Evolutionary conservation across 2,888 invertebrate species (phyloP).

Genomic region (Nemurella pictetii): DNA sequence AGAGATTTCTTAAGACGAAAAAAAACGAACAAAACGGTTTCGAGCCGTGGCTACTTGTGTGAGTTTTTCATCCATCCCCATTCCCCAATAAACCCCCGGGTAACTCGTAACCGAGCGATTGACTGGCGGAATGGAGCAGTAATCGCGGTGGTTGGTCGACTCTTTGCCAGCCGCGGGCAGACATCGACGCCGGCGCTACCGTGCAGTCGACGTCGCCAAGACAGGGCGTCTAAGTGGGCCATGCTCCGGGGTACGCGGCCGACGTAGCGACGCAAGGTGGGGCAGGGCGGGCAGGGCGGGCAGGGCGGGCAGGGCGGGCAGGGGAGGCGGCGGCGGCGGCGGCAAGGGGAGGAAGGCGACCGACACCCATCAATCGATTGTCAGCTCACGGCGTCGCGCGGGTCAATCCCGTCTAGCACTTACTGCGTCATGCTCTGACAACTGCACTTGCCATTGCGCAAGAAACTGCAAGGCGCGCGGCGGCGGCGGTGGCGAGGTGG

Average conservation of each 20-base stretch:
- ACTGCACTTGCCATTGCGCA: constrained; percentile 38
- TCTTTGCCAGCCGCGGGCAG: too few relatives aligned
- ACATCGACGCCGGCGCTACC: neutral
- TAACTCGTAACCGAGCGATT: neutral
- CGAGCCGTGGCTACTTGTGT: neutral
- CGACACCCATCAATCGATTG: constrained; percentile 57
- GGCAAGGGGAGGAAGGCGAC: constrained; percentile 40
- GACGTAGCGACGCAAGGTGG: constrained; percentile 14
- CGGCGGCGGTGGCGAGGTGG: neutral
- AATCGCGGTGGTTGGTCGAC: neutral
- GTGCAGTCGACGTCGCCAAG: neutral
- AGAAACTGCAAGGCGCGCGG: constrained; percentile 34
- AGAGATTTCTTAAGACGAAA: neutral
- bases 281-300: neutral
- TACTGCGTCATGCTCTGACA: constrained; percentile 32
- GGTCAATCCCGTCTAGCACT: constrained; percentile 34
- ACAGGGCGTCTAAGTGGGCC: constrained; percentile 30
- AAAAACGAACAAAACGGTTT: neutral
- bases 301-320: constrained; percentile 9
- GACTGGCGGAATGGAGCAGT: neutral
- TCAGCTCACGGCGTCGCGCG: constrained; percentile 50
- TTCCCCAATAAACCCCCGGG: neutral
- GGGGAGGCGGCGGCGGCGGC: constrained; percentile 15
- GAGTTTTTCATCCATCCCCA: too few relatives aligned
- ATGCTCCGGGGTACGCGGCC: neutral